Evolutionary conservation across 2,113 vertebrate genomes (phyloP).

Genomic region (Colistium nudipinnis): DNA sequence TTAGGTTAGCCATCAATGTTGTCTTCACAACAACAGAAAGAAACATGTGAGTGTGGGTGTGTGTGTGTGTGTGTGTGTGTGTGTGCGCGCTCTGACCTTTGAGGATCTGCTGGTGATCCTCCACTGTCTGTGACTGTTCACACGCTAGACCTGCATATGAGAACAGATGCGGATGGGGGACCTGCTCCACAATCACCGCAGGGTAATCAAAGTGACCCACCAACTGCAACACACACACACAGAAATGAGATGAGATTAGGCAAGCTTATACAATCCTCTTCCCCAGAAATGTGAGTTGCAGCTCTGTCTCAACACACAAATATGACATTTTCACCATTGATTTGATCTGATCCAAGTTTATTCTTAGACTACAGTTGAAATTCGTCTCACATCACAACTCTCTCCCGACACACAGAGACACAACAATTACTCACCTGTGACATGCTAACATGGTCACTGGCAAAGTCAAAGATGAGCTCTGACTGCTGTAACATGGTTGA

Average conservation of each 20-base stretch:
- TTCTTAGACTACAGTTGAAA: background rate
- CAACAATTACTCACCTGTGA: conserved; percentile 81
- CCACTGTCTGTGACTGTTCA: conserved; percentile 80
- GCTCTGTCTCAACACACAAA: background rate
- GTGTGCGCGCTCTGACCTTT: conserved; percentile 60
- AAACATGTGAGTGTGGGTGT: background rate
- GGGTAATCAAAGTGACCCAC: conserved; percentile 88
- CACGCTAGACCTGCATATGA: conserved; percentile 88
- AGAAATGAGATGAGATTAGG: background rate
- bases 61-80: background rate
- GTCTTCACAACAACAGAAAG: background rate
- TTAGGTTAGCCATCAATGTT: too few species aligned
- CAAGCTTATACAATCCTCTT: background rate
- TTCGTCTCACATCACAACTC: background rate
- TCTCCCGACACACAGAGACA: background rate
- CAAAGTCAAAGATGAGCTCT: conserved; percentile 94
- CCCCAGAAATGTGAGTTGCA: background rate
- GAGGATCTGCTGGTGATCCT: conserved; percentile 62
- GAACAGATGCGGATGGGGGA: conserved; percentile 89
- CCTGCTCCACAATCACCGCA: conserved; percentile 93
- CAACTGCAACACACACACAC: conserved; percentile 77
- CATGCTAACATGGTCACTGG: conserved; percentile 90
- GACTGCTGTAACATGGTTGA: conserved; percentile 84
- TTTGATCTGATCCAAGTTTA: background rate
- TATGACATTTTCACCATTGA: background rate